A percentile compares a stretch with the other conserved stretches of the same genome.
Evolutionary conservation across 1,140 invertebrate genomes (phyloP).

Genomic region (Drosophila orena): DNA sequence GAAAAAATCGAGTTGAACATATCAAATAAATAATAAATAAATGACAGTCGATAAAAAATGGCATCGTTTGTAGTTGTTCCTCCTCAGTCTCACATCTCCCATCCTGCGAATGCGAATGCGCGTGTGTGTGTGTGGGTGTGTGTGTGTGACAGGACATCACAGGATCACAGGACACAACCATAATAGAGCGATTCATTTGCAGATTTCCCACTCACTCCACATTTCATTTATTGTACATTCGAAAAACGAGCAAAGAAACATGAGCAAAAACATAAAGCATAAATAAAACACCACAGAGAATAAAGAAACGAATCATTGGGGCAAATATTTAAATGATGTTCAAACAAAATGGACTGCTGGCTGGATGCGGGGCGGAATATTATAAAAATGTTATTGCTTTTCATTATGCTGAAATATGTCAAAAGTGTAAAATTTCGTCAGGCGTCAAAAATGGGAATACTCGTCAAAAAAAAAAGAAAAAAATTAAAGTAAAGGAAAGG

Average conservation of each 20-base stretch:
- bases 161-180: constrained; percentile 38
- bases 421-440: constrained; percentile 23
- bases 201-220: constrained; percentile 31
- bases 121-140: neutral
- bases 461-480: no score
- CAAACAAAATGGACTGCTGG: constrained; percentile 13
- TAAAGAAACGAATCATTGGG: constrained; percentile 51
- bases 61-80: constrained; percentile 45
- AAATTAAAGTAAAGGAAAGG: no score
- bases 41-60: constrained; percentile 66
- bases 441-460: neutral
- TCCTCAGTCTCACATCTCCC: neutral
- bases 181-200: constrained; percentile 73
- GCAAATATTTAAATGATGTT: constrained; percentile 68
- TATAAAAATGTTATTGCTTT: constrained; percentile 73
- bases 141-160: constrained; percentile 19
- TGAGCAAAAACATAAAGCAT: neutral
- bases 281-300: constrained; percentile 30
- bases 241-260: constrained; percentile 13
- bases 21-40: constrained; percentile 76
- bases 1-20: constrained; percentile 53
- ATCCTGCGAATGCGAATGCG: no score
- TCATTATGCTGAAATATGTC: constrained; percentile 51
- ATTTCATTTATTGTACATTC: constrained; percentile 31
- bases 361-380: constrained; percentile 19